Evolutionary conservation across 2,797 vertebrate genomes (phyloP), one percentile per base, ranked within the genome.

Genomic region (Synaphobranchus kaupii): DNA sequence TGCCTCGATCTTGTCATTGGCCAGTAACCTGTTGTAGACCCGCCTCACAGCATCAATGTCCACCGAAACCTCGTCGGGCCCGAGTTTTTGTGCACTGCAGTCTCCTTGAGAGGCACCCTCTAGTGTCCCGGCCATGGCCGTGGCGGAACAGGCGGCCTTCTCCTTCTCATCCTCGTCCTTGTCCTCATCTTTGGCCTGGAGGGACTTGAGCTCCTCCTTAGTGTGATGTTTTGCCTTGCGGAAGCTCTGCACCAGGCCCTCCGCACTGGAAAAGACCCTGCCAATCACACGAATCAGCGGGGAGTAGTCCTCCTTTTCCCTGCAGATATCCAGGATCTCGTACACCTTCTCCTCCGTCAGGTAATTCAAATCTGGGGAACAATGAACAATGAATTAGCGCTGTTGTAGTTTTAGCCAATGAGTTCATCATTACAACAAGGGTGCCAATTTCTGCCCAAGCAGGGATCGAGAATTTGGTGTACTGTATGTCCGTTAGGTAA

Each of bases 181-280:
- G 93, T 99, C 99, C 94, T 99, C 99, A n/a, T 99, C 98, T 90
- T 99, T 99, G 87, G 95, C 97, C 92, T 99, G 98, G 88, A 99
- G 97, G 71, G 98, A 96, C 89, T 97, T 99, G 63, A 94, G 95
- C 90, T 96, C 96, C 92, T 97, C 96, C 90, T 96, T 93, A 5
- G 95, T 94, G 81, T 96, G 94, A 68, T 96, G 95, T 81, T 97
- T 97, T 68, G 96, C 95, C 92, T 97, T 98, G 89, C 97, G 95
- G 92, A 99, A 99, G 93, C 99, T 99, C 92, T 97, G 97, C 47
- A 97, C 96, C 92, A 99, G 92, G 48, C 97, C 96, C 5, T 99
- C 98, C 0, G 98, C 95, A n/a, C 95, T 99, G 83, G 98, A 99
- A 94, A 99, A 99, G 48, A 99, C 94, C 92, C 96, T 96, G 85